These are phyloP conservation scores for Onychomys arenicola DNA, from an alignment of 2,797 vertebrate genomes.

Conservation along the genomic window DNA sequence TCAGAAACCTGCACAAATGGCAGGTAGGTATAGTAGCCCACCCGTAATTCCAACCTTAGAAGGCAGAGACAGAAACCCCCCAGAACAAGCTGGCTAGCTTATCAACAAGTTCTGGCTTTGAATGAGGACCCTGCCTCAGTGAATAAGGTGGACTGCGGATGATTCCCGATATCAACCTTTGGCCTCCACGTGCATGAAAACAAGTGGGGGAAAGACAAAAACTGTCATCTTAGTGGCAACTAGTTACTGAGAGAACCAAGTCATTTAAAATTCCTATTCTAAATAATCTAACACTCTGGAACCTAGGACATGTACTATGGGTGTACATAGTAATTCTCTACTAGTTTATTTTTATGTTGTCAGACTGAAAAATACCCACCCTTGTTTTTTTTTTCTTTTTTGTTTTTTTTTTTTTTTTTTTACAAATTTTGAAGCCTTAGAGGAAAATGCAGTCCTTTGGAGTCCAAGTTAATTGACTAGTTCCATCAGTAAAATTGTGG, in stretches of 20 bases:
- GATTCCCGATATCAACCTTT: background rate
- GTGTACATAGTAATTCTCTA: background rate
- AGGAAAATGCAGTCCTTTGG: slow-evolving; percentile 3
- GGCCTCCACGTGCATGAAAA: background rate
- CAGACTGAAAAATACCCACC: background rate
- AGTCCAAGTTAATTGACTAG: slow-evolving; percentile 8
- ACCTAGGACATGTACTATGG: background rate
- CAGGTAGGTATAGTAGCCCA: background rate
- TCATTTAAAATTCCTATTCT: slow-evolving; percentile 8
- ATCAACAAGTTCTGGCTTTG: background rate
- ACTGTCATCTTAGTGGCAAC: background rate
- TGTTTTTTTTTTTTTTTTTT: too few species aligned
- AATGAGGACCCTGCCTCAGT: background rate
- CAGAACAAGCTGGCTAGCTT: background rate
- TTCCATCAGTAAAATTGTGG: slow-evolving; percentile 18
- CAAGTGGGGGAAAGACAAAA: background rate
- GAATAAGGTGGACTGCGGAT: background rate
- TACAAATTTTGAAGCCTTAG: background rate
- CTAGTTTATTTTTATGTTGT: background rate
- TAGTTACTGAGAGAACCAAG: background rate
- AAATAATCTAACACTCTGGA: background rate
- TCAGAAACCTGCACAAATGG: background rate
- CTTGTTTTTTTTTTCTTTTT: too few species aligned
- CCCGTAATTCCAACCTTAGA: background rate
- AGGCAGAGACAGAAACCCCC: background rate